phyloP scores from a whole-genome alignment of 2,888 invertebrate genomes.

The Drosophila subsilvestris region DNA sequence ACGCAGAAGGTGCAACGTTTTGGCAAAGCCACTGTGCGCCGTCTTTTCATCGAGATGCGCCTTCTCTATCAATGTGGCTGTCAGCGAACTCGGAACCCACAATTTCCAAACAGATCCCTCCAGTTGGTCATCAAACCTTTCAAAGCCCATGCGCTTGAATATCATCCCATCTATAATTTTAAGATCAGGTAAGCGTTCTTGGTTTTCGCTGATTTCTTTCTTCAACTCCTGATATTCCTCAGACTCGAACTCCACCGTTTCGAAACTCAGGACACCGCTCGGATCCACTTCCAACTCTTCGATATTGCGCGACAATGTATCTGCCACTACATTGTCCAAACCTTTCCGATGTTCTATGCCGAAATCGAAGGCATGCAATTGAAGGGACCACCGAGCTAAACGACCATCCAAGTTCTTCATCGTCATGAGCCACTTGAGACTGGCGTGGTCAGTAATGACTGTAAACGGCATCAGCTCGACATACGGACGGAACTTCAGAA shows the following conservation, averaged over 20 bases:
- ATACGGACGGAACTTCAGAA: neutral
- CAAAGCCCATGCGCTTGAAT: too few relatives aligned
- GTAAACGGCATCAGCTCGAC: neutral
- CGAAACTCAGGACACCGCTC: neutral
- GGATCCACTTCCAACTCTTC: neutral
- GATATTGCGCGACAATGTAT: neutral
- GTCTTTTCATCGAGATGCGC: too few relatives aligned
- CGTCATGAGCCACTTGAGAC: neutral
- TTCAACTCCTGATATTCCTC: too few relatives aligned
- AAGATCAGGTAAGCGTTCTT: neutral
- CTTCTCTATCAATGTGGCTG: too few relatives aligned
- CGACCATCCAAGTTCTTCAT: neutral
- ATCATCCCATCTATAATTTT: too few relatives aligned
- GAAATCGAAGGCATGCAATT: neutral
- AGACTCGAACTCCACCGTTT: neutral
- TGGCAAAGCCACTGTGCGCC: too few relatives aligned
- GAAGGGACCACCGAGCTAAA: neutral
- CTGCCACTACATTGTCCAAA: neutral
- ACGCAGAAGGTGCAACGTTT: neutral
- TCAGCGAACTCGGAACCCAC: too few relatives aligned
- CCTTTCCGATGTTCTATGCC: slow-evolving; percentile 2
- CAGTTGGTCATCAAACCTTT: too few relatives aligned
- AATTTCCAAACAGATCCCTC: too few relatives aligned
- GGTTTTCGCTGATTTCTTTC: too few relatives aligned
- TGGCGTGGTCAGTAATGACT: neutral